Evolutionary conservation across 2,797 vertebrate species (phyloP).

Genomic region (Ammospiza maritima): DNA sequence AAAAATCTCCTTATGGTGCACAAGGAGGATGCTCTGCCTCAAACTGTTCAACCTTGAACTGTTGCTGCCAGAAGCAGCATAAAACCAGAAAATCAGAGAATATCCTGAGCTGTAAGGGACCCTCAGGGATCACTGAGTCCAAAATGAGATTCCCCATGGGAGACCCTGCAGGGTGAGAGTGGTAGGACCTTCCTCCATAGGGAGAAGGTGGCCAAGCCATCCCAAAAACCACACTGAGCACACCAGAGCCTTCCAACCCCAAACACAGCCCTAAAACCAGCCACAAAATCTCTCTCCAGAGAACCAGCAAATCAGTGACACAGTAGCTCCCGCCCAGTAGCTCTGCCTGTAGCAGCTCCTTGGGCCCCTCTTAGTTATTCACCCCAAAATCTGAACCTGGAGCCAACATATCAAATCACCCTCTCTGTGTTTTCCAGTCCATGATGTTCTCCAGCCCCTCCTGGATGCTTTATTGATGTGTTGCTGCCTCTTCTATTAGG

Average conservation of each 20-base stretch:
- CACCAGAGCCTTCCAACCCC: background rate
- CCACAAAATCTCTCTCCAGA: no score
- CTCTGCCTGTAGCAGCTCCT: background rate
- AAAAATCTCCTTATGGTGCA: background rate
- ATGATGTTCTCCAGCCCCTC: background rate
- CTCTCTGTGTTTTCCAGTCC: background rate
- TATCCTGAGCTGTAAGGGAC: background rate
- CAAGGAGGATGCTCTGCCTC: accelerated
- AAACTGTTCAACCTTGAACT: background rate
- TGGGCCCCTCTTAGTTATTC: background rate
- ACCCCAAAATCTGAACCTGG: background rate
- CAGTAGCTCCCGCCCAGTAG: background rate
- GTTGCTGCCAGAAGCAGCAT: background rate
- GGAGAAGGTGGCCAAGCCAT: background rate
- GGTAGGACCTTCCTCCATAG: background rate
- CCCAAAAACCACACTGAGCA: background rate
- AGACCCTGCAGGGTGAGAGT: accelerated
- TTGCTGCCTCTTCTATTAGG: background rate
- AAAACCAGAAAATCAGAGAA: background rate
- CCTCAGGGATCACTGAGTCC: background rate
- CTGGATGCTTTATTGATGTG: background rate
- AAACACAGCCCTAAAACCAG: background rate
- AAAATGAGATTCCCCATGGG: background rate
- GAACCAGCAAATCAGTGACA: background rate
- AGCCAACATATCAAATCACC: background rate